Evolutionary conservation across 2,797 vertebrate species (phyloP).

Genomic region (Mallotus villosus): DNA sequence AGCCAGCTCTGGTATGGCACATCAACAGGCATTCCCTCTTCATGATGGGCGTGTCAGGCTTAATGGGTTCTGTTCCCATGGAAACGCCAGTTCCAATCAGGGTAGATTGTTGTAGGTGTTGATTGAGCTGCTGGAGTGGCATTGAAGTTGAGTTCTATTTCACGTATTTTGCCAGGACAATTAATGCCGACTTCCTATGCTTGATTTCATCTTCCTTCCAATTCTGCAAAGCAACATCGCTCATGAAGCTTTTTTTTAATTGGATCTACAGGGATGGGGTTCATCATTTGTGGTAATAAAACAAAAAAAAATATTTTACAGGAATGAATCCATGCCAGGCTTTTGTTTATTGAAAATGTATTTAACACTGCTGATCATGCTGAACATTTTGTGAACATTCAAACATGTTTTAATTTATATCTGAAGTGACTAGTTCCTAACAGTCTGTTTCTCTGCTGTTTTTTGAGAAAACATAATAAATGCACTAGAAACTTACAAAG

Average conservation of each 20-base stretch:
- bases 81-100: slow-evolving; percentile 42
- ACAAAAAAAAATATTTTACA: slow-evolving; percentile 47
- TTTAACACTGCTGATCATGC: slow-evolving; percentile 50
- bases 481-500: slow-evolving; percentile 64
- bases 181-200: slow-evolving; percentile 14
- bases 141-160: slow-evolving; percentile 26
- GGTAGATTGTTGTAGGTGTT: slow-evolving; percentile 28
- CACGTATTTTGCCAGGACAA: slow-evolving; percentile 20
- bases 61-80: slow-evolving; percentile 40
- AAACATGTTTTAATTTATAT: slow-evolving; percentile 64
- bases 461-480: slow-evolving; percentile 68
- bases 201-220: slow-evolving; percentile 18
- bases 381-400: slow-evolving; percentile 32
- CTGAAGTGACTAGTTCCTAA: slow-evolving; percentile 49
- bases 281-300: slow-evolving; percentile 26
- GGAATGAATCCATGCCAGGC: slow-evolving; percentile 29
- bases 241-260: slow-evolving; percentile 48
- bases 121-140: slow-evolving; percentile 28
- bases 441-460: slow-evolving; percentile 58
- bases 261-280: slow-evolving; percentile 33
- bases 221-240: slow-evolving; percentile 27
- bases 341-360: slow-evolving; percentile 42
- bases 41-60: slow-evolving; percentile 39
- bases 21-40: slow-evolving; percentile 39
- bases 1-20: slow-evolving; percentile 33